These are phyloP conservation scores for Brachionus asplanchnoidis DNA, from an alignment of 1,140 invertebrate genomes.

Conservation along the genomic window DNA sequence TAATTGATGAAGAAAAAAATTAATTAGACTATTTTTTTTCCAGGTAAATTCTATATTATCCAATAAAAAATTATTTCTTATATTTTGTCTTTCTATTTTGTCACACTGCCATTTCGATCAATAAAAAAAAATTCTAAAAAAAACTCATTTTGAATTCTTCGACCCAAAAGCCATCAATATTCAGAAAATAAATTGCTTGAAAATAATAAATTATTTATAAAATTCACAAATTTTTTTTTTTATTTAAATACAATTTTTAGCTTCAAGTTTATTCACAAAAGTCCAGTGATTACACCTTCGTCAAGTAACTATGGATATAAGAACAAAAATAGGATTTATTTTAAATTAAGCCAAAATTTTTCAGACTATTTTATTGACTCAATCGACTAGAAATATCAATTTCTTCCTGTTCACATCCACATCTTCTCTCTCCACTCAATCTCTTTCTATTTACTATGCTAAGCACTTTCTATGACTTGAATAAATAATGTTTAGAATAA, in stretches of 20 bases:
- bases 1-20: too few species aligned
- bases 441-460: background rate
- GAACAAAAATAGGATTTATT: background rate
- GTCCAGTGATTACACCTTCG: background rate
- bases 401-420: background rate
- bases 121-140: too few species aligned
- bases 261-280: background rate
- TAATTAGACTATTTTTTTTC: too few species aligned
- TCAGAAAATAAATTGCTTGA: too few species aligned
- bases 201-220: too few species aligned
- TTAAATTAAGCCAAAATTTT: background rate
- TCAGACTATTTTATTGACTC: background rate
- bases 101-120: too few species aligned
- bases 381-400: background rate
- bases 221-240: background rate
- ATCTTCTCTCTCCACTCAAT: background rate
- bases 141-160: too few species aligned
- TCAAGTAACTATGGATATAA: background rate
- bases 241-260: background rate
- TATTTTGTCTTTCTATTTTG: too few species aligned
- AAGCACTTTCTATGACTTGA: background rate
- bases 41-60: too few species aligned
- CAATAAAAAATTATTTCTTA: too few species aligned
- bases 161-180: too few species aligned
- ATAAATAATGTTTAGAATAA: background rate